Percentiles rank a stretch among this genome's conserved stretches.
These are phyloP conservation scores for Sinosuthora webbiana DNA, from an alignment of 2,113 vertebrate genomes.

Conservation along the genomic window DNA sequence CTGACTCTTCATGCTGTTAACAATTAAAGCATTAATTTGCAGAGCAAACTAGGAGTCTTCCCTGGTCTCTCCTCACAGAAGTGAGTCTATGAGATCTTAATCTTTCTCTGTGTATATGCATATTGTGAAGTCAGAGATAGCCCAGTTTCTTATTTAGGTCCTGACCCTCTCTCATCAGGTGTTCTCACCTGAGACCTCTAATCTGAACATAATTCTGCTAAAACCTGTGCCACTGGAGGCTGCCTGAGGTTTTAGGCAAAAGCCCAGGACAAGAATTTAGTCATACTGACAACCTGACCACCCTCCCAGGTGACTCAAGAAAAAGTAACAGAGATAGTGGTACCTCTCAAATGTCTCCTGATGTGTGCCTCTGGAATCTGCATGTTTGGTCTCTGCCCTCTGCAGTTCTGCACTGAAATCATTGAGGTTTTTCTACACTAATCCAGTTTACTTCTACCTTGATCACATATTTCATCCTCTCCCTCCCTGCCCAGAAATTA, in stretches of 20 bases:
- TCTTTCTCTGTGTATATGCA: background rate
- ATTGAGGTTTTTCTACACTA: background rate
- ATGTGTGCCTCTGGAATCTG: background rate
- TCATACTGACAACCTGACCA: background rate
- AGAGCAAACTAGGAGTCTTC: background rate
- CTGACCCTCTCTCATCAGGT: background rate
- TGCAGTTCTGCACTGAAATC: background rate
- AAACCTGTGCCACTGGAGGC: background rate
- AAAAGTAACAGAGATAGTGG: background rate
- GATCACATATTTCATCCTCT: background rate
- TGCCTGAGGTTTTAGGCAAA: background rate
- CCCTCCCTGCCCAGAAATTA: accelerated
- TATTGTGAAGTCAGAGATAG: background rate
- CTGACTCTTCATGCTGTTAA: background rate
- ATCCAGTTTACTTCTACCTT: background rate
- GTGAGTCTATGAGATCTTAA: background rate
- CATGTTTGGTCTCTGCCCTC: background rate
- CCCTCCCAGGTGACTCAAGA: background rate
- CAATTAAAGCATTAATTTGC: background rate
- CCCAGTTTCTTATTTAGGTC: background rate
- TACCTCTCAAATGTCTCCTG: background rate
- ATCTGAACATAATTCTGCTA: background rate
- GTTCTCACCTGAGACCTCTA: background rate
- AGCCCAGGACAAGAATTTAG: background rate
- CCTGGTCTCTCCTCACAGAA: background rate